Base-by-base conservation (phyloP, 1,140 invertebrate species). In the Zaprionus ghesquierei region DNA sequence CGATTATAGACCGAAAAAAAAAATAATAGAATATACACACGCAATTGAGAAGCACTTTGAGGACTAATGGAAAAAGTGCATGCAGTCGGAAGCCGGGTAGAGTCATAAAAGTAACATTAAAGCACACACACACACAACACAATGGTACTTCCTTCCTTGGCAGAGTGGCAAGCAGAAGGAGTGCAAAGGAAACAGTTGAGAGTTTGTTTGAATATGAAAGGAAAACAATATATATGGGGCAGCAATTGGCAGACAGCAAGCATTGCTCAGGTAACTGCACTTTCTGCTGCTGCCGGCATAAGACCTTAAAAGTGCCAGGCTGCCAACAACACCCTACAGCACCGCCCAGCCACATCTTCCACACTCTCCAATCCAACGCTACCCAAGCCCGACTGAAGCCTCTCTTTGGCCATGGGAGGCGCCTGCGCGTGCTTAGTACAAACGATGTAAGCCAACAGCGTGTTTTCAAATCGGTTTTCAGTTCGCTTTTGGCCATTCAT, bases 371-470 rank as follows among this genome's bases (percentile, higher is more conserved):
- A n/a, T n/a, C 41, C 15, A n/a, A 0, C n/a, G n/a, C 4, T 41
- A 1, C 9, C 25, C 13, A 49, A 58, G 50, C 50, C 22, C 18
- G n/a, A 27, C 53, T 62, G 33, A 71, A 75, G 75, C 66, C 75
- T 68, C 75, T 78, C 75, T 78, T 78, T 62, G 10, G 31, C 12
- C 18, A 1, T 13, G 9, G 13, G 15, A 54, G 51, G 75, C 80
- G 80, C 68, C 68, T 82, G 80, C 80, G 80, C 76, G 46, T 44
- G 38, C n/a, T 35, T 44, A 18, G 50, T n/a, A n/a, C n/a, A 33
- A 50, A 13, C 18, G 15, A 10, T 44, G 5, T 20, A 56, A 56
- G 31, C 29, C 38, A 9, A 15, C 1, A 23, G 15, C 18, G 8
- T 59, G 12, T 22, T 71, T 44, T 56, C 29, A 55, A 51, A 56